Evolutionary conservation across 2,797 vertebrate genomes (phyloP), one percentile per base, ranked within the genome.

Genomic region (Alectoris magna): DNA sequence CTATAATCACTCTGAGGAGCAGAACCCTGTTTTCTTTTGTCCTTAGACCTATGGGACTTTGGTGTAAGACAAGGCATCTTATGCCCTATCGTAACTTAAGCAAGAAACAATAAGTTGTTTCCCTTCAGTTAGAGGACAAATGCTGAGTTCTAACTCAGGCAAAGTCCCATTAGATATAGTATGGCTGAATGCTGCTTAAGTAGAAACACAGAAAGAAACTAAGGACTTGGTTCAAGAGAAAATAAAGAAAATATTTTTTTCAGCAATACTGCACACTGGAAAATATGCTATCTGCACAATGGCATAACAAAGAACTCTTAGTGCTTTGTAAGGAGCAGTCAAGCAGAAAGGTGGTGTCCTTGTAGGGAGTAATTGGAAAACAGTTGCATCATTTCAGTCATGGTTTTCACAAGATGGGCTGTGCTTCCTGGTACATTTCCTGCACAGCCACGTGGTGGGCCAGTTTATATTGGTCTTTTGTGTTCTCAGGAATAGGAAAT

Each of bases 11-110:
- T 93, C 88, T 66, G 72, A 83, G 69, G 69, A 51, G 75, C 0
- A 6, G 69, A 87, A 90, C 46, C 66, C 8, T 87, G 41, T 75
- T 91, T 90, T 93, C 79, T 91, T 94, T 95, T 87, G 78, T 94
- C 81, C 49, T 75, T 39, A 74, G 43, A 77, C 78, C 70, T 72
- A 48, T 67, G 87, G 70, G 84, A 69, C 67, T 90, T 80, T 5
- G 58, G 36, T 67, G 87, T 79, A 87, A 77, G 90, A 91, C 5
- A 29, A 88, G 62, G 29, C 71, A 17, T 94, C 63, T 91, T 55
- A 71, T 31, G 64, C 72, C 64, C 72, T 44, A 34, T 2, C 4
- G 88, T 92, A 94, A 88, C 58, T 64, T 26, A 58, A 79, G 29
- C 31, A 84, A 71, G 81, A 91, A 94, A 90, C 74, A 95, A 64